Conservation (phyloP, 2,888 invertebrate species). For the Phrixothrix hirtus region DNA sequence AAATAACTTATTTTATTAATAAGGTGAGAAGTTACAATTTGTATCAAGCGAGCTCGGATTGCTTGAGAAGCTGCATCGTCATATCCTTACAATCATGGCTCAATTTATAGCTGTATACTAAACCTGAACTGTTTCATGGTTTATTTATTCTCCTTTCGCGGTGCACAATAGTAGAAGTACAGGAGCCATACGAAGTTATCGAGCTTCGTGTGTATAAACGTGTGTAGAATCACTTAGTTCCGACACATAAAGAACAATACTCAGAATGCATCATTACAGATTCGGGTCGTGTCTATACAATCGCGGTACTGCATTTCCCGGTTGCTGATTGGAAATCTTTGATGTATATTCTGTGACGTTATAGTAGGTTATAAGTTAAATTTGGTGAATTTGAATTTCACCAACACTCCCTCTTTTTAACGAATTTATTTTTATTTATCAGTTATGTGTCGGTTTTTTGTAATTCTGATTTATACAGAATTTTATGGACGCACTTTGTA, state of each 20-base stretch:
- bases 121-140: conserved; percentile 9
- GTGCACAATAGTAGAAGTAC: conserved; percentile 22
- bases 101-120: neutral
- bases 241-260: conserved; percentile 52
- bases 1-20: too few species aligned
- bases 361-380: too few species aligned
- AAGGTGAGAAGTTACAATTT: too few species aligned
- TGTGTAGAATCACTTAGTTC: conserved; percentile 50
- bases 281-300: conserved; percentile 46
- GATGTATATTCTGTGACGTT: neutral
- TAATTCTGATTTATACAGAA: too few species aligned
- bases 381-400: too few species aligned
- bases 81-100: too few species aligned
- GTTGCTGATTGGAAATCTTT: neutral
- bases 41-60: too few species aligned
- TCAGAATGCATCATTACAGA: conserved; percentile 49
- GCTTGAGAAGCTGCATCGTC: too few species aligned
- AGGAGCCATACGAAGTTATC: conserved; percentile 28
- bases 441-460: too few species aligned
- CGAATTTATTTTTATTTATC: too few species aligned
- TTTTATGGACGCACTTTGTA: too few species aligned
- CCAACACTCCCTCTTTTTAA: too few species aligned
- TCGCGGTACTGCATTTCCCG: conserved; percentile 37
- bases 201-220: conserved; percentile 44
- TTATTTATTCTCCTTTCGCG: conserved; percentile 20